phyloP scores from a whole-genome alignment of 2,797 vertebrate species.

The Borostomias antarcticus region DNA sequence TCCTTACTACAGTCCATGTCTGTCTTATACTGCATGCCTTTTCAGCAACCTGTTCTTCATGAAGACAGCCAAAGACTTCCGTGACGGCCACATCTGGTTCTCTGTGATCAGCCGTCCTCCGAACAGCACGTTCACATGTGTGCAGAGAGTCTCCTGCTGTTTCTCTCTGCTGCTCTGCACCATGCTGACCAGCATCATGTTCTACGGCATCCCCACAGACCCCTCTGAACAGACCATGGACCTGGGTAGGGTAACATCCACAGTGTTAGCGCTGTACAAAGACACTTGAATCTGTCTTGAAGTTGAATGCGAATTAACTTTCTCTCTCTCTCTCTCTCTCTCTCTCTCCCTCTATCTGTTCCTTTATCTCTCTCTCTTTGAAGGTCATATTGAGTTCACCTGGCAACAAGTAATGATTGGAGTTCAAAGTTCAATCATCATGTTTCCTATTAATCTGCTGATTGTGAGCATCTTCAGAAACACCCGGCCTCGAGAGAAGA shows the following conservation, averaged over 20 bases:
- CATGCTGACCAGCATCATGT: conserved; percentile 97
- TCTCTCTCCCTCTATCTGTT: too few species aligned
- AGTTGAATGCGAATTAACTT: not conserved
- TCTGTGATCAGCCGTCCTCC: conserved; percentile 88
- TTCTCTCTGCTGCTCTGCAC: conserved; percentile 95
- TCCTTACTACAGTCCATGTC: not conserved
- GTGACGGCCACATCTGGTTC: conserved; percentile 93
- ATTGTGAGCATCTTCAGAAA: conserved; percentile 97
- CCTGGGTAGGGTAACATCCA: conserved; percentile 78
- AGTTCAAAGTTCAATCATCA: conserved; percentile 92
- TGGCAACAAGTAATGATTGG: conserved; percentile 97
- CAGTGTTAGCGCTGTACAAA: not conserved
- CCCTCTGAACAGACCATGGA: conserved; percentile 96
- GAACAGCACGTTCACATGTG: conserved; percentile 87
- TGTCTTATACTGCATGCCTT: conserved; percentile 12
- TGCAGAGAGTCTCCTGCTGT: conserved; percentile 93
- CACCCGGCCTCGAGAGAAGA: conserved; percentile 65
- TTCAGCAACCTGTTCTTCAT: conserved; percentile 90
- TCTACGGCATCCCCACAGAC: conserved; percentile 92
- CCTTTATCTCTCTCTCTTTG: conserved; percentile 18
- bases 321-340: conserved; percentile 1
- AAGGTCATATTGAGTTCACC: conserved; percentile 93
- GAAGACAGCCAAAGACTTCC: conserved; percentile 91
- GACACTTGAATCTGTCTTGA: not conserved
- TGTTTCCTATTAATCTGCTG: conserved; percentile 96